A percentile compares a stretch with the other conserved stretches of the same genome.
phyloP scores from a whole-genome alignment of 2,797 vertebrate species.

The Pangasius sanitwongsei region DNA sequence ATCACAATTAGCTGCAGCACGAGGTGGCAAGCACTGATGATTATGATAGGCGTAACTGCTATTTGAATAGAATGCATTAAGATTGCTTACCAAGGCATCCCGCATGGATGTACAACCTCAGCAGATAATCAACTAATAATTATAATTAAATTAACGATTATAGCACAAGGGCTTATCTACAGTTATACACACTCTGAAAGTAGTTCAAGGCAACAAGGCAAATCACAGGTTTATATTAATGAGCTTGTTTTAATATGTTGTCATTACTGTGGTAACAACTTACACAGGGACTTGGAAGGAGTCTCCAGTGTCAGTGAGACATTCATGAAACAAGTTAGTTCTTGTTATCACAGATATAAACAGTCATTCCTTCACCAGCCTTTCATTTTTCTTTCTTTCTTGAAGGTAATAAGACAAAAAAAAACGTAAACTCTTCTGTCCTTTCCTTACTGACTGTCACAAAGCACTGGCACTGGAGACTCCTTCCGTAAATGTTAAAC shows the following conservation, averaged over 20 bases:
- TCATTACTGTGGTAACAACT: not conserved
- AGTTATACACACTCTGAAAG: not conserved
- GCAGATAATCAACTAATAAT: not conserved
- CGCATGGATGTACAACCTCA: not conserved
- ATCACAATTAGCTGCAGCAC: slow-evolving; percentile 43
- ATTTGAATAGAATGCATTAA: slow-evolving; percentile 43
- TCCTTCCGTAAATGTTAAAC: not conserved
- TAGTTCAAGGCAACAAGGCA: not conserved
- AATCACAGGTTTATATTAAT: not conserved
- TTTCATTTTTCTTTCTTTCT: not conserved
- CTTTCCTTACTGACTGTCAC: not conserved
- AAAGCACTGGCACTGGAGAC: not conserved
- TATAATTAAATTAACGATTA: not conserved
- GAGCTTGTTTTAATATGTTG: not conserved
- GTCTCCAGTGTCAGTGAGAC: not conserved
- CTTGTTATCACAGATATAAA: not conserved
- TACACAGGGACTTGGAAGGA: not conserved
- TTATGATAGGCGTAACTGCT: slow-evolving; percentile 36
- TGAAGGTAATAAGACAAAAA: not conserved
- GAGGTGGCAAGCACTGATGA: slow-evolving; percentile 35
- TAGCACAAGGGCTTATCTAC: not conserved
- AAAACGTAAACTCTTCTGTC: too few relatives aligned
- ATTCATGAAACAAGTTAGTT: not conserved
- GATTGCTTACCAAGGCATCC: slow-evolving; percentile 30
- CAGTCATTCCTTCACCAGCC: not conserved